phyloP scores from a whole-genome alignment of 2,797 vertebrate species.

The Pogoniulus pusillus region DNA sequence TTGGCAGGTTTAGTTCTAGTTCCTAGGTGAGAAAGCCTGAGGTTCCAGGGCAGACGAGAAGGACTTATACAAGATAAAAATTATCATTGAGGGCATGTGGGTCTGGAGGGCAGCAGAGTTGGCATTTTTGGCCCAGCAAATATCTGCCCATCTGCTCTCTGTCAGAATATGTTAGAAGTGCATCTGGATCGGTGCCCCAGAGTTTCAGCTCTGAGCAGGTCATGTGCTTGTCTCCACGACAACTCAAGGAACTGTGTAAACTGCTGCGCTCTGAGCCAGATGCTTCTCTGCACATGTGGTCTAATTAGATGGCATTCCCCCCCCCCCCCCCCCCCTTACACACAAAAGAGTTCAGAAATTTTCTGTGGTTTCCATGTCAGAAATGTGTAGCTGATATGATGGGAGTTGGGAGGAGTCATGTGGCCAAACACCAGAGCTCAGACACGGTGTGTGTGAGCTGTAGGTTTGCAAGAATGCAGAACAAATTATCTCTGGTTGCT shows the following conservation, averaged over 20 bases:
- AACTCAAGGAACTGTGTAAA: constrained; percentile 69
- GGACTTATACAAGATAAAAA: constrained; percentile 49
- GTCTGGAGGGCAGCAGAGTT: constrained; percentile 65
- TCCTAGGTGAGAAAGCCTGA: background rate
- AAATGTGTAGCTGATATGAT: background rate
- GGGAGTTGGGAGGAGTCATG: background rate
- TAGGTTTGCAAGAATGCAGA: background rate
- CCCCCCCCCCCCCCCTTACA: background rate
- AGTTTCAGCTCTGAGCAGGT: constrained; percentile 66
- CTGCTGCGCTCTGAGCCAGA: constrained; percentile 75
- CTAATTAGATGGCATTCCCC: constrained; percentile 73
- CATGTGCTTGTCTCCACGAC: constrained; percentile 78
- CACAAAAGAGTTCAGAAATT: background rate
- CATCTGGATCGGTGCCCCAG: constrained; percentile 76
- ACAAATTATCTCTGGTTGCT: background rate
- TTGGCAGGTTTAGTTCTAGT: background rate
- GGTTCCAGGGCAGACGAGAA: constrained; percentile 49
- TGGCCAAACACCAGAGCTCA: background rate
- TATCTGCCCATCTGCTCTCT: constrained; percentile 80
- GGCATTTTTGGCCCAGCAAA: constrained; percentile 69
- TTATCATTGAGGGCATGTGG: constrained; percentile 40
- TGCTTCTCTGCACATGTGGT: constrained; percentile 78
- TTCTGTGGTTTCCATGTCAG: background rate
- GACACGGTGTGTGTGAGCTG: background rate
- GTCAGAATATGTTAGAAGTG: constrained; percentile 75